Evolutionary conservation across 2,888 invertebrate genomes (phyloP), one percentile per base, ranked within the genome.

Genomic region (Orthonychiurus folsomi): DNA sequence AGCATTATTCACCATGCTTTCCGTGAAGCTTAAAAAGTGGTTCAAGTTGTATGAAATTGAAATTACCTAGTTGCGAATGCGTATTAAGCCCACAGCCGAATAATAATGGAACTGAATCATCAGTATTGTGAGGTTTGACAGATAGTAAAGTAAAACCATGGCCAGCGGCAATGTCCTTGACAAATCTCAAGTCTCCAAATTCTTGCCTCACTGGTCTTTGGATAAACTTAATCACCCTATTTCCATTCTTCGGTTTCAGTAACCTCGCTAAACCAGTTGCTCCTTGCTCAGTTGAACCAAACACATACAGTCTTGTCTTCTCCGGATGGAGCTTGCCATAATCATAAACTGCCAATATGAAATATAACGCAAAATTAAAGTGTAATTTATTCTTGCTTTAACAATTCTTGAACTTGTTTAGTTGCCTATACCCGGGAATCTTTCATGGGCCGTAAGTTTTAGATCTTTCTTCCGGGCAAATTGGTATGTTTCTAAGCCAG

Each of bases 61-160:
- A 37, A 9, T 82, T 85, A 59, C 93, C 94, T 65, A 95, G 81
- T 78, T 96, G 96, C 0, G 91, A 90, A 78, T 93, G 92, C 0
- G 89, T 88, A 77, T 96, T 96, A 52, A 95, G 82, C 0, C 96
- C 96, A 25, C 86, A 86, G 0, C 93, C 96, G 80, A 88, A 92
- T 26, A 92, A 78, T 83, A 82, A 66, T 84, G 81, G 18, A 27
- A 53, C 0, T 21, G 76, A 73, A 64, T 0, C 65, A n/a, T n/a
- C n/a, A n/a, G n/a, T n/a, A n/a, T n/a, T n/a, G n/a, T n/a, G n/a
- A 60, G 24, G 9, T 63, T 85, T 82, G 0, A 89, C 84, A 5
- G 86, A 84, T 70, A 87, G 85, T 0, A 87, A 82, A 1, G 93
- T 88, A 75, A 93, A 96, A 0, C 95, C 95, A 78, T 92, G 93